phyloP scores from a whole-genome alignment of 2,113 vertebrate genomes.

The Capreolus pygargus region DNA sequence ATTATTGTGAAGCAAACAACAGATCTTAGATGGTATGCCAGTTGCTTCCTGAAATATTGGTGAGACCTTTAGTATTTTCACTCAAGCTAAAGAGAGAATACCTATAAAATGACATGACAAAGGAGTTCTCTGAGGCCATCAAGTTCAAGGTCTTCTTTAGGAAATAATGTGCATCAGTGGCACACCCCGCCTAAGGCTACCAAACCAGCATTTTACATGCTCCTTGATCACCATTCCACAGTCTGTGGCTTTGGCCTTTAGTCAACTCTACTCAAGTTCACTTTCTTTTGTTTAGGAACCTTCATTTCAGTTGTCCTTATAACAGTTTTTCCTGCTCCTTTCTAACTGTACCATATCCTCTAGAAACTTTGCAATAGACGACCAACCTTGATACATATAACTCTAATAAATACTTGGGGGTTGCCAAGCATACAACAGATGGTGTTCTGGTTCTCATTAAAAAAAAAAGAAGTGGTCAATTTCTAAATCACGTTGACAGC shows the following conservation, averaged over 20 bases:
- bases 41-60: neutral
- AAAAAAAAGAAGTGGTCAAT: neutral
- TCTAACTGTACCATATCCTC: neutral
- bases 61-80: neutral
- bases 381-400: neutral
- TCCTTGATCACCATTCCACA: neutral
- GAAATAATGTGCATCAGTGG: neutral
- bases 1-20: neutral
- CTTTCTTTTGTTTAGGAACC: neutral
- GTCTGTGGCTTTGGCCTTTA: neutral
- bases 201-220: neutral
- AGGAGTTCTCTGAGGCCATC: neutral
- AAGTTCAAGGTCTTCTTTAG: neutral
- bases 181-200: rapidly evolving
- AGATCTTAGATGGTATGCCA: neutral
- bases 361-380: neutral
- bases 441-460: neutral
- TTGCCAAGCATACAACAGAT: neutral
- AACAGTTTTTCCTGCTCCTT: neutral
- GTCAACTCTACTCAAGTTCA: neutral
- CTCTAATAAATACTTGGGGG: neutral
- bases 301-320: neutral
- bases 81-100: neutral
- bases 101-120: neutral
- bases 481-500: neutral